Base-by-base conservation (phyloP, 2,888 invertebrate genomes). In the Trachelus iudaicus region DNA sequence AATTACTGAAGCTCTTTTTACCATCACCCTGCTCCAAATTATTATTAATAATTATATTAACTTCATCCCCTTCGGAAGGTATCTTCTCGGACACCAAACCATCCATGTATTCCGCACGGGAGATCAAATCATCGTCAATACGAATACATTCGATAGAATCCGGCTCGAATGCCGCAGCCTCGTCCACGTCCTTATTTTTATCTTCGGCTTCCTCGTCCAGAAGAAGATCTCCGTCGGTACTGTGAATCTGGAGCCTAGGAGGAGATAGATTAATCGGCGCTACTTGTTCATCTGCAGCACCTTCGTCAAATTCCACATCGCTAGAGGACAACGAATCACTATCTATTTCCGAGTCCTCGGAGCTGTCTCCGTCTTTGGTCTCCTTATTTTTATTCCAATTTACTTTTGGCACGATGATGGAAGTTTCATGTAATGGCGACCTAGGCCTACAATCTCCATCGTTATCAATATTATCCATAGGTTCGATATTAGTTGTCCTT, bases 221-320 rank as follows among this genome's bases (percentile, higher is more conserved):
- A 90, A 95, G 93, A 13, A 95, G 89, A 81, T 95, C 94, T 0
- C 95, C 96, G 69, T 94, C 94, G 75, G 94, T 95, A 83, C 95
- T 94, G 87, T 95, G 95, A 13, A 96, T 94, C 90, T 96, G 96
- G 0, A 96, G 91, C 76, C 95, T 93, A 0, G 96, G 96, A 1
- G 95, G 95, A 4, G 93, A 91, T 73, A 93, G 90, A 81, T 88
- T 89, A 69, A 92, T 73, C 11, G 80, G 37, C 1, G 77, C 6
- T 56, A 77, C 71, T 40, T 84, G 77, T 13, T 82, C 75, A 4
- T 81, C 82, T 75, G 71, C 82, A 1, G 69, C 40, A 37, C 88
- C 85, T 15, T 86, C 84, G 23, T 86, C 89, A 0, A 86, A 81
- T 37, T 90, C 91, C 12, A 84, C 87, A 6, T 91, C 90, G 69